Evolutionary conservation across 2,888 invertebrate genomes (phyloP).

Genomic region (Anoplius nigerrimus): DNA sequence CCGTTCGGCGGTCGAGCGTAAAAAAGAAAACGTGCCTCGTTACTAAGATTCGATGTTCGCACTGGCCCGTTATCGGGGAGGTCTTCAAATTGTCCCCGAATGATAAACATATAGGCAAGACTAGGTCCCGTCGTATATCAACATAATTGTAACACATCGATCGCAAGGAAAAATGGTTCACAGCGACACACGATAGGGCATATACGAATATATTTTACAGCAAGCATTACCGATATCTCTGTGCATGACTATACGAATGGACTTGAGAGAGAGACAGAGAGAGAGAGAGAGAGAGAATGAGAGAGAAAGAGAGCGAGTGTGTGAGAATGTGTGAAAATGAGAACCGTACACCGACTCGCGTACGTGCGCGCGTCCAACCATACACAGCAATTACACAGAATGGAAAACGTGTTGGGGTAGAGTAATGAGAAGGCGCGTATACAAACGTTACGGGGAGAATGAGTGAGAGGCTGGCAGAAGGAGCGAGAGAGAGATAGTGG

Average conservation of each 20-base stretch:
- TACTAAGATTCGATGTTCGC: slow-evolving; percentile 23
- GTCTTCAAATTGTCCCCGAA: slow-evolving; percentile 45
- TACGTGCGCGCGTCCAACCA: slow-evolving; percentile 10
- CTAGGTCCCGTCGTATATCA: slow-evolving; percentile 61
- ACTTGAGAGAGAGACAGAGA: slow-evolving; percentile 14
- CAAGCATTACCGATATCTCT: slow-evolving; percentile 52
- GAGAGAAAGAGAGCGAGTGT: no score
- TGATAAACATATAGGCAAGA: slow-evolving; percentile 58
- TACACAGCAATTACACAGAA: slow-evolving; percentile 7
- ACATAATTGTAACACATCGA: slow-evolving; percentile 53
- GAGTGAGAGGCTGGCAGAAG: no score
- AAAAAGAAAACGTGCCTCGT: not conserved
- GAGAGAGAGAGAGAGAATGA: no score
- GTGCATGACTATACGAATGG: slow-evolving; percentile 46
- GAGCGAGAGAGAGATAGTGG: no score
- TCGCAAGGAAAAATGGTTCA: slow-evolving; percentile 42
- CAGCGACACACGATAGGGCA: slow-evolving; percentile 45
- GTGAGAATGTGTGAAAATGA: no score
- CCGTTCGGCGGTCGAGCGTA: not conserved
- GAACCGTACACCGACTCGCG: slow-evolving; percentile 16
- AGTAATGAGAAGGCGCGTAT: slow-evolving; percentile 13
- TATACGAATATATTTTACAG: slow-evolving; percentile 62
- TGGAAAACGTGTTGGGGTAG: slow-evolving; percentile 42
- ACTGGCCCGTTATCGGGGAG: slow-evolving; percentile 39
- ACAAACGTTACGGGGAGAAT: no score